phyloP scores from a whole-genome alignment of 2,888 invertebrate genomes.

The Drosophila atroscutellata region DNA sequence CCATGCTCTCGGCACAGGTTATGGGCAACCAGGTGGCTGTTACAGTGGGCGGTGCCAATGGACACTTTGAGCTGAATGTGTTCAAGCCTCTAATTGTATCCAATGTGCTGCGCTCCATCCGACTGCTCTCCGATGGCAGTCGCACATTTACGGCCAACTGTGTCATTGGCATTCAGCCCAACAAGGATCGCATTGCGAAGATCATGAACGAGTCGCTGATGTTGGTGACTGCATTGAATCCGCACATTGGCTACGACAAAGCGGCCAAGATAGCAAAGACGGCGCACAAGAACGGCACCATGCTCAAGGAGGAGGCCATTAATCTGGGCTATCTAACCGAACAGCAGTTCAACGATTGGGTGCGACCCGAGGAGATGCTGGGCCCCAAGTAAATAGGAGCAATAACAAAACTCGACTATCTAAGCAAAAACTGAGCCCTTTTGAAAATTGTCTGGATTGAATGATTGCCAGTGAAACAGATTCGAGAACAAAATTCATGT shows the following conservation, averaged over 20 bases:
- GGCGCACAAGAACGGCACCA: conserved; percentile 95
- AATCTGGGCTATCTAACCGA: conserved; percentile 92
- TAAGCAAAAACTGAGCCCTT: conserved; percentile 28
- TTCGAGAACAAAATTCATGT: conserved; percentile 22
- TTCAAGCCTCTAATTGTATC: conserved; percentile 98
- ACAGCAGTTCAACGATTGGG: conserved; percentile 95
- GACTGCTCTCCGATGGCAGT: conserved; percentile 92
- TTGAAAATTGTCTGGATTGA: conserved; percentile 3
- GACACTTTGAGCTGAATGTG: conserved; percentile 99
- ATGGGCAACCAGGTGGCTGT: conserved; percentile 99
- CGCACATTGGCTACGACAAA: conserved; percentile 99
- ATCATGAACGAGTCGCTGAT: conserved; percentile 97
- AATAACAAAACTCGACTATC: neutral
- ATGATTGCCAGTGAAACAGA: neutral
- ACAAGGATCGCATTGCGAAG: conserved; percentile 90
- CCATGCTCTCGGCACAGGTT: conserved; percentile 98
- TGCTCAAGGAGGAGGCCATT: conserved; percentile 94
- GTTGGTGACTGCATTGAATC: conserved; percentile 98
- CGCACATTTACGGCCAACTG: conserved; percentile 95
- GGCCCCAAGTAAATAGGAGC: conserved; percentile 89
- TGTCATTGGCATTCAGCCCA: conserved; percentile 92
- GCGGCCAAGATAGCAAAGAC: conserved; percentile 98
- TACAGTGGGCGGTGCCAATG: conserved; percentile 96
- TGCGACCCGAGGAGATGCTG: conserved; percentile 95
- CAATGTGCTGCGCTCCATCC: conserved; percentile 95